Conservation (phyloP, 2,113 vertebrate genomes). For the Calidris pugnax region DNA sequence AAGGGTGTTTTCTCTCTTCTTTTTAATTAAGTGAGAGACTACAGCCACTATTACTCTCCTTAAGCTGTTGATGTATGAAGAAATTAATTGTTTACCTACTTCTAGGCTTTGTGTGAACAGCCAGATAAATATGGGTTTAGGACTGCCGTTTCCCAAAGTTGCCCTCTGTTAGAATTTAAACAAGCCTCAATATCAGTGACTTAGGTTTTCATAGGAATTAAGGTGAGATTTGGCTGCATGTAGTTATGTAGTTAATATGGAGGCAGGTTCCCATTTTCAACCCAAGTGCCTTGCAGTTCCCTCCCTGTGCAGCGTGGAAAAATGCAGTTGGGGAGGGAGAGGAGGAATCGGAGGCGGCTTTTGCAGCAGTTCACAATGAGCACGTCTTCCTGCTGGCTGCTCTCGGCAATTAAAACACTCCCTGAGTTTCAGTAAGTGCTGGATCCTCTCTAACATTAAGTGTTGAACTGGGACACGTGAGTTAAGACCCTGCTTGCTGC, state of each 20-base stretch:
- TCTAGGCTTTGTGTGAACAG: not conserved
- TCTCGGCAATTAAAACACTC: not conserved
- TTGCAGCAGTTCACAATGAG: not conserved
- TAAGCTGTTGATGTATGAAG: not conserved
- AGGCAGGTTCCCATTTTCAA: not conserved
- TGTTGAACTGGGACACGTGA: not conserved
- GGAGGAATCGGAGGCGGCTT: accelerated
- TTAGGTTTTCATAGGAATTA: not conserved
- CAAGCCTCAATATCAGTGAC: not conserved
- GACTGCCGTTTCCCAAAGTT: not conserved
- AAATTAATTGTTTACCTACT: not conserved
- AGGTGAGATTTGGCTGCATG: not conserved
- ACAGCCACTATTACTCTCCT: not conserved
- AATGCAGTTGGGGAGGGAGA: not conserved
- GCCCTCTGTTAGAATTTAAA: not conserved
- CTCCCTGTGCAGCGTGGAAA: not conserved
- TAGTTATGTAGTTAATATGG: not conserved
- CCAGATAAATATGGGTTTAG: not conserved
- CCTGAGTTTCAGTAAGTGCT: not conserved
- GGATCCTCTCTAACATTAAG: not conserved
- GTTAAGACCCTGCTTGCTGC: not conserved
- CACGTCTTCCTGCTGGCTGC: not conserved
- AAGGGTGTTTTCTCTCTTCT: not conserved
- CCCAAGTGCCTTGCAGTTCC: not conserved
- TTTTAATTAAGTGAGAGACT: not conserved